Evolutionary conservation across 2,113 vertebrate genomes (phyloP).

Genomic region (Hemichromis elongatus): DNA sequence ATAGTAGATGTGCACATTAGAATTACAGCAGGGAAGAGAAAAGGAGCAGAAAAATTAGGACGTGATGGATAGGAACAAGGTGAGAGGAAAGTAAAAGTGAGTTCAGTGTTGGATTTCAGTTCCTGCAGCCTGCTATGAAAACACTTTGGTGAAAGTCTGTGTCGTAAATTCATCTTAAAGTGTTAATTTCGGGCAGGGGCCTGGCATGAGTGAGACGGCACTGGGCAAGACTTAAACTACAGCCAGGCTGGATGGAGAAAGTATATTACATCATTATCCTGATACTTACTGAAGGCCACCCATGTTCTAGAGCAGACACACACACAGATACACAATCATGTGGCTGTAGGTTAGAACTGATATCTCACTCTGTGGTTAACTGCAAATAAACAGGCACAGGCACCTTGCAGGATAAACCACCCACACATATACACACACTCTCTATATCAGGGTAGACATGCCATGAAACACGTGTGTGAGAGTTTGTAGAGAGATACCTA

Average conservation of each 20-base stretch:
- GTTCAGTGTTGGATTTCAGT: conserved; percentile 14
- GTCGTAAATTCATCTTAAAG: conserved; percentile 52
- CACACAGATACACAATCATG: conserved; percentile 12
- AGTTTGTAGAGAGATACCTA: conserved; percentile 50
- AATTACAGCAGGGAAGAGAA: not conserved
- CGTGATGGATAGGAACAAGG: not conserved
- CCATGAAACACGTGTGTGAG: not conserved
- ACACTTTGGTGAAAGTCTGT: conserved; percentile 15
- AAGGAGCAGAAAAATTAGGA: not conserved
- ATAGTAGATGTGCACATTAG: not conserved
- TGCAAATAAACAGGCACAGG: conserved; percentile 36
- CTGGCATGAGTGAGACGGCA: not conserved
- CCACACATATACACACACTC: not conserved
- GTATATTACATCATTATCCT: conserved; percentile 51
- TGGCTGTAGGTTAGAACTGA: conserved; percentile 10
- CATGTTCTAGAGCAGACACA: conserved; percentile 22
- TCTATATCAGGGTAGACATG: conserved; percentile 18
- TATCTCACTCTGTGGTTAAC: conserved; percentile 36
- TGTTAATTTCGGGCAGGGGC: conserved; percentile 43
- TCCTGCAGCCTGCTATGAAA: conserved; percentile 26
- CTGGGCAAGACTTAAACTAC: conserved; percentile 25
- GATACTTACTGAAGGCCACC: conserved; percentile 53
- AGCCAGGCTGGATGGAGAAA: conserved; percentile 16
- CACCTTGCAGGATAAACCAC: conserved; percentile 18
- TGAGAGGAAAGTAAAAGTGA: conserved; percentile 32